Evolutionary conservation across 2,797 vertebrate genomes (phyloP).

Genomic region (Neostethus bicornis): DNA sequence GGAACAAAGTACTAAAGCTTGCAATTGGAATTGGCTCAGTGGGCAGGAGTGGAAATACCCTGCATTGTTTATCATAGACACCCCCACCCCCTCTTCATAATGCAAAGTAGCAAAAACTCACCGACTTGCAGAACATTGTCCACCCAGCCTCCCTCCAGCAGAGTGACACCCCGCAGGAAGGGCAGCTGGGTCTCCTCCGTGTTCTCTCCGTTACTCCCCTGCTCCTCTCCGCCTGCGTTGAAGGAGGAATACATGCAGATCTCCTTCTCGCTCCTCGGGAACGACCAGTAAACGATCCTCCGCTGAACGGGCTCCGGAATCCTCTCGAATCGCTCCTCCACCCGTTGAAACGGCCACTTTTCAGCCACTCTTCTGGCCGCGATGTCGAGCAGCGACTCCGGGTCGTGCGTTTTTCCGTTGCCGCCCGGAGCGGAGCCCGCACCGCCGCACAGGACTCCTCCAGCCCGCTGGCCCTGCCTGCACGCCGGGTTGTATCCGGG

Average conservation of each 20-base stretch:
- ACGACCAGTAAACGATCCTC: slow-evolving; percentile 98
- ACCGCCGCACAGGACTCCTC: slow-evolving; percentile 83
- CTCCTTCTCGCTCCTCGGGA: slow-evolving; percentile 95
- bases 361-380: slow-evolving; percentile 94
- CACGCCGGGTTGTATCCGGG: slow-evolving; percentile 91
- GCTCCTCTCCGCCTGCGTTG: slow-evolving; percentile 91
- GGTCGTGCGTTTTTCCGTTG: slow-evolving; percentile 88
- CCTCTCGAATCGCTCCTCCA: slow-evolving; percentile 97
- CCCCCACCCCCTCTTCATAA: too few species aligned
- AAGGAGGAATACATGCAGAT: slow-evolving; percentile 99
- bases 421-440: slow-evolving; percentile 84
- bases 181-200: slow-evolving; percentile 93
- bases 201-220: slow-evolving; percentile 82
- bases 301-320: slow-evolving; percentile 97
- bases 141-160: slow-evolving; percentile 94
- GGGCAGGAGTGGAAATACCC: slow-evolving; percentile 72
- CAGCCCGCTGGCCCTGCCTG: slow-evolving; percentile 91
- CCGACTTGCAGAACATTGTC: slow-evolving; percentile 99
- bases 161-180: slow-evolving; percentile 94
- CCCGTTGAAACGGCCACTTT: slow-evolving; percentile 98
- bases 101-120: slow-evolving; percentile 88
- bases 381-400: slow-evolving; percentile 95
- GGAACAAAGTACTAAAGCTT: slow-evolving; percentile 91
- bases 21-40: slow-evolving; percentile 80
- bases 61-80: slow-evolving; percentile 70